Percentiles rank a stretch among this genome's conserved stretches.
Evolutionary conservation across 2,888 invertebrate species (phyloP).

Genomic region (Sinhomidia bicolor): DNA sequence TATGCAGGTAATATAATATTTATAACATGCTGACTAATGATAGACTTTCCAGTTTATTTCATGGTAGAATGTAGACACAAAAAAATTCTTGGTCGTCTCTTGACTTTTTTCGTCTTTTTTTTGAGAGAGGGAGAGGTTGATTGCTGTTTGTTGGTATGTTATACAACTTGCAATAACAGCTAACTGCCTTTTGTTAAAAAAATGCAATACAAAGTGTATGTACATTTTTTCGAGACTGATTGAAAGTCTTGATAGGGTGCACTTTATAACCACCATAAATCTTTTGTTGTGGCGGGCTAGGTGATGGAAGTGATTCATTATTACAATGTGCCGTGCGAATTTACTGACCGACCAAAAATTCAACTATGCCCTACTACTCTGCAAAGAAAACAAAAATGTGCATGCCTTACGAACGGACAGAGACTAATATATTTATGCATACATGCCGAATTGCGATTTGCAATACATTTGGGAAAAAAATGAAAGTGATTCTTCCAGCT

Average conservation of each 20-base stretch:
- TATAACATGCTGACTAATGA: neutral
- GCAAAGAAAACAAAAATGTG: neutral
- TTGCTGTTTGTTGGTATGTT: neutral
- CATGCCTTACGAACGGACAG: neutral
- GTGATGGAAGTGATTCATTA: slow-evolving; percentile 37
- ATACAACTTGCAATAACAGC: neutral
- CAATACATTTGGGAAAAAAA: neutral
- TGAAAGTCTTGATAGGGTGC: slow-evolving; percentile 51
- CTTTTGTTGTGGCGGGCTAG: slow-evolving; percentile 27
- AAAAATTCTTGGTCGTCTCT: neutral
- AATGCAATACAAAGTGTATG: slow-evolving; percentile 3
- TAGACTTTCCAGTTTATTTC: neutral
- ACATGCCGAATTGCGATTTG: too few relatives aligned
- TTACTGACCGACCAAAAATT: slow-evolving; percentile 16
- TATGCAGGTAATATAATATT: neutral
- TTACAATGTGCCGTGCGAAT: neutral
- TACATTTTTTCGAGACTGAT: slow-evolving; percentile 44
- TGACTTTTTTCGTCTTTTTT: neutral
- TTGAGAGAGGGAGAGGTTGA: neutral
- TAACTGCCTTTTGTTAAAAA: neutral
- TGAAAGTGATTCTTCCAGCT: slow-evolving; percentile 4
- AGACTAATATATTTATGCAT: neutral
- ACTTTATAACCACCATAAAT: slow-evolving; percentile 58
- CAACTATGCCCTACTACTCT: neutral
- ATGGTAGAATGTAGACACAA: neutral